These are phyloP conservation scores for Varanus komodoensis DNA, from an alignment of 2,113 vertebrate genomes.

Conservation along the genomic window DNA sequence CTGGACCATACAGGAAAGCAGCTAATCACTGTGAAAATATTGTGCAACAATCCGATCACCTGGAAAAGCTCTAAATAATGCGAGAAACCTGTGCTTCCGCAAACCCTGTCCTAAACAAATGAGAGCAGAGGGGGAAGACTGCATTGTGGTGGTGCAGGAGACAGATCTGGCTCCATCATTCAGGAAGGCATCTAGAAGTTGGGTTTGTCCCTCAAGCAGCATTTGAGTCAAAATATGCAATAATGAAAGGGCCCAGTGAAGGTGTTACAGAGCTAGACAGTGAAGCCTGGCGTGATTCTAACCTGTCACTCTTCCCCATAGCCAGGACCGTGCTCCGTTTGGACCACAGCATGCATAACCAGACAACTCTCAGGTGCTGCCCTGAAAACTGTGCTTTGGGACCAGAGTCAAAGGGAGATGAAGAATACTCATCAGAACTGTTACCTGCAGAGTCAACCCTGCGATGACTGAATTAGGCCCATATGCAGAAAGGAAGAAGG, in stretches of 20 bases:
- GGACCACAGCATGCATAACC: neutral
- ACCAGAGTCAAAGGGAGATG: neutral
- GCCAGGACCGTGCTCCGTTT: neutral
- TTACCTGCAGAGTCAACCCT: neutral
- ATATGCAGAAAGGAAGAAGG: neutral
- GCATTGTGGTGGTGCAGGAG: neutral
- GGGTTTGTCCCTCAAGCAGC: too few relatives aligned
- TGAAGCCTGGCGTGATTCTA: neutral
- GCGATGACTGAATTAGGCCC: neutral
- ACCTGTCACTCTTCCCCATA: neutral
- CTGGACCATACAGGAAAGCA: slow-evolving; percentile 13
- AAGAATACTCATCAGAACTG: neutral
- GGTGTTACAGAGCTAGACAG: neutral
- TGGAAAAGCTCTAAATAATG: neutral
- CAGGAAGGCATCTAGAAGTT: neutral
- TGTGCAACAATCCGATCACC: slow-evolving; percentile 15
- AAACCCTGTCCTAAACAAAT: neutral
- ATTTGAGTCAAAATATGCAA: neutral
- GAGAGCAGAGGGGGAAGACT: neutral
- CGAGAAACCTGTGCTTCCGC: slow-evolving; percentile 1
- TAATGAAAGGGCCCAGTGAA: neutral
- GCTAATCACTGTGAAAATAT: slow-evolving; percentile 3
- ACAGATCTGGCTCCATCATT: neutral
- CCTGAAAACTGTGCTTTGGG: neutral
- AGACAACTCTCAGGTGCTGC: neutral